A percentile compares a stretch with the other conserved stretches of the same genome.
These are phyloP conservation scores for Mormyrops attenuatus DNA, from an alignment of 2,797 vertebrate species.

Conservation along the genomic window DNA sequence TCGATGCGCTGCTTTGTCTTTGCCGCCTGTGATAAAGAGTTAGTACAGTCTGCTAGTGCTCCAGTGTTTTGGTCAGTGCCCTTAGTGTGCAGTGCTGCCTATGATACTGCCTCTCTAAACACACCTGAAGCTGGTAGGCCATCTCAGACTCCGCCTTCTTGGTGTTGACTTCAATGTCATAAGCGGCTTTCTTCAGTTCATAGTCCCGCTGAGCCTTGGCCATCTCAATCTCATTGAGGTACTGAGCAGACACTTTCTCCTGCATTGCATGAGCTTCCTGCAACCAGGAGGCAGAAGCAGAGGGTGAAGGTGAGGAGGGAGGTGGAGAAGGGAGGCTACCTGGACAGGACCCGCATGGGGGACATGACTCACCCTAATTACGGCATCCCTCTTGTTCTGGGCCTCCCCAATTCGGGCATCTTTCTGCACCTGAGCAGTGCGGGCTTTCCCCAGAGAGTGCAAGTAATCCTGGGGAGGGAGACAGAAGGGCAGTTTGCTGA, in stretches of 20 bases:
- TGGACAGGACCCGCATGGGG: neutral
- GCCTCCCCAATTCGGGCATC: slow-evolving; percentile 87
- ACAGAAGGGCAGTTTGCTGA: neutral
- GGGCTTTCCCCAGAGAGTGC: slow-evolving; percentile 80
- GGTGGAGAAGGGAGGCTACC: neutral
- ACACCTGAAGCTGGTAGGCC: slow-evolving; percentile 85
- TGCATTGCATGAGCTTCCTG: slow-evolving; percentile 84
- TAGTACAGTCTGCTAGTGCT: neutral
- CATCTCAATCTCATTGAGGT: slow-evolving; percentile 83
- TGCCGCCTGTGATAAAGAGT: slow-evolving; percentile 64
- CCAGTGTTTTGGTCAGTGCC: neutral
- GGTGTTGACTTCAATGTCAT: slow-evolving; percentile 80
- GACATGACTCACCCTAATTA: slow-evolving; percentile 71
- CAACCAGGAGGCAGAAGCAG: neutral
- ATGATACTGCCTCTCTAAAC: neutral
- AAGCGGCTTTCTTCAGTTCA: slow-evolving; percentile 80
- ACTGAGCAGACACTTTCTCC: slow-evolving; percentile 81
- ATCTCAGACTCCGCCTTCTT: slow-evolving; percentile 84
- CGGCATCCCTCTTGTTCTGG: slow-evolving; percentile 79
- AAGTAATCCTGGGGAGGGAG: slow-evolving; percentile 72
- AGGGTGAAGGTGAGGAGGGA: neutral
- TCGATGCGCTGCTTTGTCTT: slow-evolving; percentile 87
- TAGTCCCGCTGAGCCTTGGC: slow-evolving; percentile 85
- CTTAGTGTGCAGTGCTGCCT: neutral
- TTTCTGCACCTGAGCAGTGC: slow-evolving; percentile 87